Percentiles rank a stretch among this genome's conserved stretches.
Conservation (phyloP, 2,797 vertebrate genomes). For the Syngnathus acus region DNA sequence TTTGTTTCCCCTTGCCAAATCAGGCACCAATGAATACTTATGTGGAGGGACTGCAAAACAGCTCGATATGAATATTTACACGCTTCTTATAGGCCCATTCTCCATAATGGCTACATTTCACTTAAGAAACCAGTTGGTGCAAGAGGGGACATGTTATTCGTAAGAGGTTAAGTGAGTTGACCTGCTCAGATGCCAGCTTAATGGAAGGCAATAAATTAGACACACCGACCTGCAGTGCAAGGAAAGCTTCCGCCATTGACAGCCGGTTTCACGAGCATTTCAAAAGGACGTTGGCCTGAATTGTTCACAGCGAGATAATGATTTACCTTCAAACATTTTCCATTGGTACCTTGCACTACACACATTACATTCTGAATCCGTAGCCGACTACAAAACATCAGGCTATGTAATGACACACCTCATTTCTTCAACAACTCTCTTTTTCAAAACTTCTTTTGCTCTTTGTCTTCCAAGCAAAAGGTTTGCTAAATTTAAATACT, state of each 20-base stretch:
- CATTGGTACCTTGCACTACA: neutral
- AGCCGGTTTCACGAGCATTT: conserved; percentile 12
- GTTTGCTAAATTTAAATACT: neutral
- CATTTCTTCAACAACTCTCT: neutral
- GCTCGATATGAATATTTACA: conserved; percentile 56
- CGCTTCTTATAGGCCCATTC: conserved; percentile 37
- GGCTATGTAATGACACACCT: neutral
- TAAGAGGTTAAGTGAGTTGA: conserved; percentile 63
- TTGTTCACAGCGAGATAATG: neutral
- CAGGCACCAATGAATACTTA: conserved; percentile 24
- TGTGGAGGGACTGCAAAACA: conserved; percentile 21
- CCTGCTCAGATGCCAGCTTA: conserved; percentile 58
- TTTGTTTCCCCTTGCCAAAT: conserved; percentile 27
- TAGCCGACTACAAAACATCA: neutral
- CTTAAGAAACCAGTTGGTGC: conserved; percentile 42
- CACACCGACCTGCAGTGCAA: conserved; percentile 5
- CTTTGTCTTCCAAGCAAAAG: neutral
- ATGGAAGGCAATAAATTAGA: conserved; percentile 57
- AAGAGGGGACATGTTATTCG: conserved; percentile 57
- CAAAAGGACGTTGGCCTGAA: conserved; percentile 8
- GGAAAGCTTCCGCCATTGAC: conserved; percentile 29
- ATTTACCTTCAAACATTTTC: neutral
- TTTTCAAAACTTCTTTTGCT: neutral
- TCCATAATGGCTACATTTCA: conserved; percentile 47
- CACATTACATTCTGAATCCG: neutral